Evolutionary conservation across 1,140 invertebrate species (phyloP).

Genomic region (Xylocopa sonorina): DNA sequence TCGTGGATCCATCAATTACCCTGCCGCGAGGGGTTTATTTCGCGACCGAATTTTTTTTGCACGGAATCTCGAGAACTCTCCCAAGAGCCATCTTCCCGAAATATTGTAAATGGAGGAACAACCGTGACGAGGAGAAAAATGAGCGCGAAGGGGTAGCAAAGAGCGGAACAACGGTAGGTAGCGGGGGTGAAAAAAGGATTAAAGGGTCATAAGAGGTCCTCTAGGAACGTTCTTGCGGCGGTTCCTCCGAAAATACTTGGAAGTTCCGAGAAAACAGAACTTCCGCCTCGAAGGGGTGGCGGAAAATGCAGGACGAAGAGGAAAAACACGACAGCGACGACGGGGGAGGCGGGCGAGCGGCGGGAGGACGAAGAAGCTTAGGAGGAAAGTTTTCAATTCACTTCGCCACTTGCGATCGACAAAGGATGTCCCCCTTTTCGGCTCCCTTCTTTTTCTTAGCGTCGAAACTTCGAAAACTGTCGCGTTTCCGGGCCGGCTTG

Average conservation of each 20-base stretch:
- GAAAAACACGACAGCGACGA: neutral
- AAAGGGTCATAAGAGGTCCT: constrained; percentile 9
- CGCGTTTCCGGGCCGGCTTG: constrained; percentile 43
- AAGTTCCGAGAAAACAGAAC: constrained; percentile 46
- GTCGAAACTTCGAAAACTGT: constrained; percentile 46
- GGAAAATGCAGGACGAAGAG: constrained; percentile 25
- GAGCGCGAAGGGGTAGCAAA: neutral
- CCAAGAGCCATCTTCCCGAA: neutral
- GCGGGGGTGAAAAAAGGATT: neutral
- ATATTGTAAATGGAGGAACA: neutral
- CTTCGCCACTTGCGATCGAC: constrained; percentile 52
- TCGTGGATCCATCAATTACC: too few relatives aligned
- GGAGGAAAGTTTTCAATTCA: constrained; percentile 60
- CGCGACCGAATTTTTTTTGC: too few relatives aligned
- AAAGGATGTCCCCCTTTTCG: constrained; percentile 11
- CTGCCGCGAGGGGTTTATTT: too few relatives aligned
- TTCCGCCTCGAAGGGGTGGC: constrained; percentile 13
- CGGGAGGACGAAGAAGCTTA: constrained; percentile 37
- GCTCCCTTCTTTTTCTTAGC: constrained; percentile 10
- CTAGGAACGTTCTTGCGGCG: constrained; percentile 1
- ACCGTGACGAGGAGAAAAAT: neutral
- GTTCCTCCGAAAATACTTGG: constrained; percentile 32
- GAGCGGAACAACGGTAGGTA: neutral
- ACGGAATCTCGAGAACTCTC: neutral
- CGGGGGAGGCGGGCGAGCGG: too few relatives aligned